Base-by-base conservation (phyloP, 1,140 invertebrate species). In the Drosophila funebris region DNA sequence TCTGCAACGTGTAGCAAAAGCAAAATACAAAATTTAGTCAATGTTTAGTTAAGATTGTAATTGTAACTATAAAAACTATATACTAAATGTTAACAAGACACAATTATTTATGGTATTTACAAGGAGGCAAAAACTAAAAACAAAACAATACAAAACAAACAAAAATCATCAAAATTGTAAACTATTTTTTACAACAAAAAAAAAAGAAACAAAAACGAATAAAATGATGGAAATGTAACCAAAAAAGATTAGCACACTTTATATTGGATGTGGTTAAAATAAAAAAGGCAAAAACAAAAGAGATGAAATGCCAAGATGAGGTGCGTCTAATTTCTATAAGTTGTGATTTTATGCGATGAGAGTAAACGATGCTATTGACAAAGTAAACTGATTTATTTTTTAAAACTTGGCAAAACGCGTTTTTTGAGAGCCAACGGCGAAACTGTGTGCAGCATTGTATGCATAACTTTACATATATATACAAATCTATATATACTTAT, bases 21-120 rank as follows among this genome's bases (percentile, higher is more conserved):
- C 82, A 82, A 85, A 78, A 76, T 87, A 81, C 62, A 87, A 85
- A 84, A 63, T 69, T 79, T 85, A 85, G 82, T 85, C 82, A 85
- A 85, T 85, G 82, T 87, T 87, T 87, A 85, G 83, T 67, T 85
- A 82, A 87, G 82, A 77, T 77, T 68, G 58, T 82, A 85, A 87
- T 56, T 74, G 74, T 85, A 89, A 90, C 76, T 85, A 77, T 70
- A 87, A 78, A 69, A 77, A 79, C 85, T 89, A 90, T 85, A 85
- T 76, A 76, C 74, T 85, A 80, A 81, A 76, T 77, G 82, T 84
- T 80, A 85, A 81, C 77, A 67, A 85, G 73, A 84, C 76, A 85
- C 81, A 87, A 82, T 85, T 85, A 87, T 87, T 82, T 85, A 87
- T 78, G 70, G 67, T 87, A 87, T 85, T 85, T 85, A 85, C 81